These are phyloP conservation scores for Napeogenes inachia DNA, from an alignment of 2,888 invertebrate species.

Conservation along the genomic window DNA sequence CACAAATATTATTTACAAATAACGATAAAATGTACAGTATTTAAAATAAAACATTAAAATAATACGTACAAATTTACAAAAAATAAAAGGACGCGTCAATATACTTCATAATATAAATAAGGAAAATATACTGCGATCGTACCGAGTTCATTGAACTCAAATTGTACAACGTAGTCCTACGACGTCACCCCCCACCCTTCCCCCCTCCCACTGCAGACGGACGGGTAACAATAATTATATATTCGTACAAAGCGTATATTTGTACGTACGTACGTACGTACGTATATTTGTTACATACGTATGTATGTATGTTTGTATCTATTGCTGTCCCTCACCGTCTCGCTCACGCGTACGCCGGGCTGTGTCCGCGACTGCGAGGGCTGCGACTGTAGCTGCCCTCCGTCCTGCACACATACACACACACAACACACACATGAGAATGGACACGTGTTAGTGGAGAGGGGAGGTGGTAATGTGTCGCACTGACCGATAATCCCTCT, in stretches of 20 bases:
- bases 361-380: conserved; percentile 42
- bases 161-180: too few species aligned
- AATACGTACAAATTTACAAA: too few species aligned
- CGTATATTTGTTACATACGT: conserved; percentile 32
- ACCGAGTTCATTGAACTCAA: too few species aligned
- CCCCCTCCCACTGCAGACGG: too few species aligned
- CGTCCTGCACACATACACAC: conserved; percentile 17
- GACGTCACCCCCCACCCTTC: too few species aligned
- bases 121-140: too few species aligned
- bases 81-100: too few species aligned
- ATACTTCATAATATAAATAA: too few species aligned
- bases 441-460: not conserved
- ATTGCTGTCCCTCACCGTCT: not conserved
- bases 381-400: conserved; percentile 6
- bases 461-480: not conserved
- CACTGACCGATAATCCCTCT: conserved; percentile 25
- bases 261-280: conserved; percentile 12
- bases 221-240: conserved; percentile 6
- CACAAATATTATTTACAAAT: too few species aligned
- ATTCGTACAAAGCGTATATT: conserved; percentile 20
- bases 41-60: too few species aligned
- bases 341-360: conserved; percentile 51
- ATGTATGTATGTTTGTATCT: conserved; percentile 30
- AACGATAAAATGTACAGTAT: too few species aligned
- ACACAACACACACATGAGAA: not conserved